Base-by-base conservation (phyloP, 2,797 vertebrate species). In the Mormyrops boulengeri region DNA sequence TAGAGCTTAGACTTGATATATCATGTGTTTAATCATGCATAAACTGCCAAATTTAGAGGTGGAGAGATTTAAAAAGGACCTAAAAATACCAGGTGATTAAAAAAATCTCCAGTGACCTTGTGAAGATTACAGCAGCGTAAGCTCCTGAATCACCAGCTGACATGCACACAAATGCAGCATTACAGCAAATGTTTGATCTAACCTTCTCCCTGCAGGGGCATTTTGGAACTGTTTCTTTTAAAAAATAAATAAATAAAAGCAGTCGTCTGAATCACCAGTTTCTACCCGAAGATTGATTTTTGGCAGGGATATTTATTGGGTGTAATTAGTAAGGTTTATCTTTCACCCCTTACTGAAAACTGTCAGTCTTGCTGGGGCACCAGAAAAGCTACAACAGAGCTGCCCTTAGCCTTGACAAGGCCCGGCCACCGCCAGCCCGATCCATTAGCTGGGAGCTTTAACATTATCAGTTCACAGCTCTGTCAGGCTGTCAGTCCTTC, bases 51-150 rank as follows among this genome's bases (percentile, higher is more conserved):
- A 80, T 80, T 80, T 80, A 80, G 73, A 19, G 38, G 34, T 44
- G 38, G 73, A 44, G 41, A 44, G 73, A 80, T 41, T 69, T 41
- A 19, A 80, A 44, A 80, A 17, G 38, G 73, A 80, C 38, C 73
- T 52, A 55, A 87, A 57, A 87, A 41, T 34, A 38, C 26, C 85
- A 87, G 49, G 14, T 38, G 41, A 85, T 49, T 50, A 34, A 53
- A 87, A 82, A 77, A 53, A 89, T 6, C 17, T 11, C 22, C 89
- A 69, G 19, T 89, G 84, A 82, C 17, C 84, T 50, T 87, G 57
- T 50, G 55, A 34, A 69, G 82, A 55, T 66, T 49, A 85, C 9
- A 9, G 84, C 60, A 50, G 12, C 49, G 30, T 69, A 69, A 87
- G 44, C 44, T n/a, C 22, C 38, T 52, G 30, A 26, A 69, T 87